Base-by-base conservation (phyloP, 2,113 vertebrate species). In the Hucho hucho region DNA sequence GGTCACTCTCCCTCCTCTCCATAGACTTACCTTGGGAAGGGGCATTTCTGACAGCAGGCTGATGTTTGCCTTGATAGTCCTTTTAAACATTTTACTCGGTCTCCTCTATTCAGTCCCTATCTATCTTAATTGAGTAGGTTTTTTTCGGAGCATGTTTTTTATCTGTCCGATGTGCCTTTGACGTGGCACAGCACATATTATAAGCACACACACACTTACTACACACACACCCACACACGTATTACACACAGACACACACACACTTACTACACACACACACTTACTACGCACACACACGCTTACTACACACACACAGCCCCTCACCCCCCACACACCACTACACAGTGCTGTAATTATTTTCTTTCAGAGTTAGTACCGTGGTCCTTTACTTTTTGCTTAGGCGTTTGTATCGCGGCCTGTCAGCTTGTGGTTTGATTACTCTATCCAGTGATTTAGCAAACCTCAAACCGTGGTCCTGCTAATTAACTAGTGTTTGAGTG, bases 401-500 rank as follows among this genome's bases (percentile, higher is more conserved):
- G 14, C 16, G 26, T 12, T 66, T 65, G 32, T 46, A 6, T 73
- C 26, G 25, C 29, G 69, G 77, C 88, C 87, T 91, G 90, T 89
- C 91, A 89, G 83, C 69, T 69, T 69, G 53, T 77, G 14, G 79
- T 90, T 92, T 91, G 89, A 91, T 90, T 91, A 89, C 80, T 81
- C 79, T 82, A 86, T 86, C 86, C 76, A 43, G 85, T 85, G 84
- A 84, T 91, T 90, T 88, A 90, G 86, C 83, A 70, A 87, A 84
- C 81, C 79, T 83, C 83, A 84, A 87, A 91, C 81, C 83, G 83
- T 11, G 74, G 74, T 86, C 88, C 87, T 75, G 75, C 89, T 93
- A 92, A 93, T 94, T 92, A 94, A 88, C 75, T 78, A 70, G 81
- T 75, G 46, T 90, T 79, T 75, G 77, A 88, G 73, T 76, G 75